Conservation (phyloP, 2,113 vertebrate species). For the Psittacula cyanocephala region DNA sequence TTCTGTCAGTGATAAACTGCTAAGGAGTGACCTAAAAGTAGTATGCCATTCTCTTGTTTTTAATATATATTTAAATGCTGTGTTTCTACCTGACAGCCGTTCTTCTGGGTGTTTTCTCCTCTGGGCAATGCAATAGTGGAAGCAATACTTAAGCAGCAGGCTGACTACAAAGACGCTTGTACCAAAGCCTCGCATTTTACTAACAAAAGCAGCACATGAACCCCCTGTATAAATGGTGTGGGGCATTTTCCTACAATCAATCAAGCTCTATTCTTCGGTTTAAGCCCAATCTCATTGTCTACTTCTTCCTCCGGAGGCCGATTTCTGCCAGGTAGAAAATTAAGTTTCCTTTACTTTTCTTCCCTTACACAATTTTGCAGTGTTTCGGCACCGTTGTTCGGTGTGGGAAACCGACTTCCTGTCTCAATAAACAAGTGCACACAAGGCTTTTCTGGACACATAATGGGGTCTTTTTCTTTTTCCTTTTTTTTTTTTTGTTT, state of each 20-base stretch:
- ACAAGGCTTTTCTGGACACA: conserved; percentile 76
- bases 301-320: conserved; percentile 67
- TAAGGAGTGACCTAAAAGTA: not conserved
- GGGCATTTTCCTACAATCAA: conserved; percentile 71
- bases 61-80: not conserved
- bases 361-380: conserved; percentile 75
- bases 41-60: not conserved
- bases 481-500: not conserved
- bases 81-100: not conserved
- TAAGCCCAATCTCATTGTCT: conserved; percentile 70
- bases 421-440: conserved; percentile 82
- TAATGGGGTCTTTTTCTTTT: conserved; percentile 67
- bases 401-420: conserved; percentile 90
- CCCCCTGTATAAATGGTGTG: not conserved
- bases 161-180: conserved; percentile 10
- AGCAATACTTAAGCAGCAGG: not conserved
- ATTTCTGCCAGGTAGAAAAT: conserved; percentile 83
- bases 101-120: not conserved
- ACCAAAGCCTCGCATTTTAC: conserved; percentile 33
- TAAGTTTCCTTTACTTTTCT: conserved; percentile 78
- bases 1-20: not conserved
- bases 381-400: conserved; percentile 81
- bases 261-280: conserved; percentile 69
- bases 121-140: not conserved
- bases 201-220: conserved; percentile 69